Evolutionary conservation across 2,888 invertebrate genomes (phyloP).

Genomic region (Muscina levida): DNA sequence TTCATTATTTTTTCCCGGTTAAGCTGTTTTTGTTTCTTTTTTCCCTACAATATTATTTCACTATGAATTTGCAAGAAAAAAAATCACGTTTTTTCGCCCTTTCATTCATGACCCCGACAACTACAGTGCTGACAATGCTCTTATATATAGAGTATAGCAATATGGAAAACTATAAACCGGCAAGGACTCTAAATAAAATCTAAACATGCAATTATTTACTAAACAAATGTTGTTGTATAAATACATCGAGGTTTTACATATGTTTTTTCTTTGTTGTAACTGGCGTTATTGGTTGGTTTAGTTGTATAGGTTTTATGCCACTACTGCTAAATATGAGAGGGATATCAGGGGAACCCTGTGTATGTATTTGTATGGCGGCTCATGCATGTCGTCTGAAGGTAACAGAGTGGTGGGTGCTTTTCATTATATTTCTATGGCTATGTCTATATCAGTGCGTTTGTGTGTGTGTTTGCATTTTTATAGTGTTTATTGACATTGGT

Average conservation of each 20-base stretch:
- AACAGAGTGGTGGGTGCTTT: not conserved
- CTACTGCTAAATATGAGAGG: not conserved
- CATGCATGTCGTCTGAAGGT: not conserved
- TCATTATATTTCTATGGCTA: no score
- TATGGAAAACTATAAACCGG: not conserved
- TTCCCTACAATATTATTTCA: no score
- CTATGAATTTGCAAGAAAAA: no score
- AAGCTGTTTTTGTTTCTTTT: not conserved
- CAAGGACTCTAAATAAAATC: slow-evolving; percentile 58
- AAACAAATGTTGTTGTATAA: slow-evolving; percentile 18
- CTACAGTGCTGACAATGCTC: not conserved
- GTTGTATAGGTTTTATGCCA: no score
- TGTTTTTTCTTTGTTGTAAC: no score
- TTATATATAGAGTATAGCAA: not conserved
- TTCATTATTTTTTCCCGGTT: not conserved
- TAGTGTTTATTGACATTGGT: slow-evolving; percentile 43
- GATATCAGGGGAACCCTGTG: not conserved
- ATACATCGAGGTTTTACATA: slow-evolving; percentile 6
- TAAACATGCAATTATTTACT: slow-evolving; percentile 60
- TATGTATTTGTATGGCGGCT: not conserved
- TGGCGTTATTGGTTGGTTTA: no score
- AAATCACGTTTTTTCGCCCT: no score
- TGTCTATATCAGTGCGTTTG: not conserved
- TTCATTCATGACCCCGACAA: slow-evolving; percentile 14
- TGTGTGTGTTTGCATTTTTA: slow-evolving; percentile 3